phyloP scores from a whole-genome alignment of 64 coral and sea anemone genomes.

The Dendrophyllia cribrosa region DNA sequence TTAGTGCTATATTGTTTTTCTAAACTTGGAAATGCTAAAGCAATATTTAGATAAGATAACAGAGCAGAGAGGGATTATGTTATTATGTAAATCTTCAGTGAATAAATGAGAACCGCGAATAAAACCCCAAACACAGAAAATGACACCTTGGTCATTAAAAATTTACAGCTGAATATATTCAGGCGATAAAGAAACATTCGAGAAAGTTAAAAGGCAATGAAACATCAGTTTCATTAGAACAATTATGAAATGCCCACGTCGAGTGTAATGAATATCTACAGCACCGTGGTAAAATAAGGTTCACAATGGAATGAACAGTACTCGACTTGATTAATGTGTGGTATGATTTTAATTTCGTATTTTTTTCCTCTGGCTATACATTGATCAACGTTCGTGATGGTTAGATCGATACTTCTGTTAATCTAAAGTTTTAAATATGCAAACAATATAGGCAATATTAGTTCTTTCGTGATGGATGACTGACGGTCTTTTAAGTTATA shows the following conservation, averaged over 20 bases:
- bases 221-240: slow-evolving; percentile 14
- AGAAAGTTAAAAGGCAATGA: slow-evolving; percentile 23
- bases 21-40: slow-evolving; percentile 71
- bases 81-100: slow-evolving; percentile 86
- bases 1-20: slow-evolving; percentile 63
- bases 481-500: not conserved
- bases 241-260: not conserved
- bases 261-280: not conserved
- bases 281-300: not conserved
- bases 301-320: not conserved
- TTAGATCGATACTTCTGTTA: not conserved
- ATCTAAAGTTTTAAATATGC: not conserved
- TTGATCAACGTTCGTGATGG: too few relatives aligned
- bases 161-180: slow-evolving; percentile 48
- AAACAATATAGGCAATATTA: not conserved
- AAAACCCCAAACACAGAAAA: slow-evolving; percentile 64
- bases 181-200: not conserved
- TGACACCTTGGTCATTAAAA: slow-evolving; percentile 64
- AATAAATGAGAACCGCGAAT: slow-evolving; percentile 32
- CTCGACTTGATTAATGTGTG: not conserved
- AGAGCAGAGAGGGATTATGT: slow-evolving; percentile 55
- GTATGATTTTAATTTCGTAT: not conserved
- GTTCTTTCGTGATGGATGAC: not conserved
- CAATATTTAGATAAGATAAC: slow-evolving; percentile 73
- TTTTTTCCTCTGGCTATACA: too few relatives aligned